phyloP scores from a whole-genome alignment of 2,888 invertebrate genomes.

The Microdon myrmicae region DNA sequence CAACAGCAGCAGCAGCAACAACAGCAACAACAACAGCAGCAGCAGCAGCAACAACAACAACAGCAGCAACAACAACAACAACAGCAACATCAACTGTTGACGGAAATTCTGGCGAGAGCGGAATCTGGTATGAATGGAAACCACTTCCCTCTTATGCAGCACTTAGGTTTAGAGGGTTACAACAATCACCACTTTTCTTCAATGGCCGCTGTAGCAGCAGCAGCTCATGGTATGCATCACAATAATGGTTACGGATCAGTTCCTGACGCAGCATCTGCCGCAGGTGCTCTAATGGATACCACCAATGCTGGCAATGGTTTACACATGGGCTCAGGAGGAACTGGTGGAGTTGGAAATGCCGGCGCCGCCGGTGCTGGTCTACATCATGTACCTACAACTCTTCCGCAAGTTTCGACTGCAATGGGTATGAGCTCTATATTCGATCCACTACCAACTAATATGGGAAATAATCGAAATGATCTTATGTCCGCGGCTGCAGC shows the following conservation, averaged over 20 bases:
- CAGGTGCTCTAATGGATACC: conserved; percentile 33
- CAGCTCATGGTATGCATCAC: conserved; percentile 55
- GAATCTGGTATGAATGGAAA: conserved; percentile 64
- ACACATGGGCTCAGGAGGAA: conserved; percentile 56
- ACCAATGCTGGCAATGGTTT: conserved; percentile 58
- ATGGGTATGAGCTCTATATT: conserved; percentile 58
- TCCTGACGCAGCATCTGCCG: conserved; percentile 56
- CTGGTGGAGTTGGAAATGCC: conserved; percentile 43
- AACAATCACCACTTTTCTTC: conserved; percentile 55
- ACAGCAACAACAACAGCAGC: conserved; percentile 61
- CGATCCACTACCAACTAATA: conserved; percentile 58
- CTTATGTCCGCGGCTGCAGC: conserved; percentile 54
- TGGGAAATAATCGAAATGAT: conserved; percentile 53
- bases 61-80: conserved; percentile 63
- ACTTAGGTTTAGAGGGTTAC: conserved; percentile 61
- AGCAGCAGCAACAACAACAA: conserved; percentile 61
- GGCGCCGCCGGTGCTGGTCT: conserved; percentile 42
- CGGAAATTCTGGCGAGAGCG: conserved; percentile 62
- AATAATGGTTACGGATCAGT: conserved; percentile 62
- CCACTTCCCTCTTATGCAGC: conserved; percentile 60
- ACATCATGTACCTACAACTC: conserved; percentile 26
- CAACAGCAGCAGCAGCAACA: conserved; percentile 60
- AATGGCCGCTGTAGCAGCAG: conserved; percentile 55
- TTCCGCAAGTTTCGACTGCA: conserved; percentile 55
- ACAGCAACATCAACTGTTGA: conserved; percentile 68